Evolutionary conservation across 1,140 invertebrate species (phyloP), one percentile per base, ranked within the genome.

Genomic region (Dermatophagoides farinae): DNA sequence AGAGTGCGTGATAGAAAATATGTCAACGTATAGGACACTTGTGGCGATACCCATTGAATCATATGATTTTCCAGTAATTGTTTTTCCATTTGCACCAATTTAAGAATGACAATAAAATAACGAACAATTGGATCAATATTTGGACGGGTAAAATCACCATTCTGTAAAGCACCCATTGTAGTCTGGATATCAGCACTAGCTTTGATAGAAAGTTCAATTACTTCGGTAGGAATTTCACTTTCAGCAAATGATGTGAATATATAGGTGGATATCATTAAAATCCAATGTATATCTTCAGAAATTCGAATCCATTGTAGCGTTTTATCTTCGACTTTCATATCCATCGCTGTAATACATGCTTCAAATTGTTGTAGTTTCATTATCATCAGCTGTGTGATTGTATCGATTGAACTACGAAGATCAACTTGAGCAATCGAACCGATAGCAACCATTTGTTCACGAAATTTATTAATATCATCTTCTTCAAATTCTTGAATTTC

Each of bases 201-300:
- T 76, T 63, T 82, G 84, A 71, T 81, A 82, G 23, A 76, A 71
- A 40, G 20, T 1, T 44, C 23, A 68, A 84, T 82, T 51, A 91
- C 77, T 70, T 85, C 81, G 0, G 77, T 67, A 0, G 87, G 86
- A 64, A 83, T 73, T 8, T 82, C 77, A 4, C 78, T 79, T 70
- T 89, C 86, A 0, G 84, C 84, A 61, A 83, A 79, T 71, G 82
- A 78, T 47, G 80, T 79, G 50, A 86, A 69, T 1, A 83, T 73
- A 70, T 84, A 77, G 22, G 77, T 77, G 75, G 66, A 62, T 62
- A 70, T 80, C 61, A 92, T 76, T 5, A 90, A 70, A 20, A 86
- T 76, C 88, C 88, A 92, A 70, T 91, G 87, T 1, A 92, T 71
- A 74, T 92, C 87, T 74, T 92, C 87, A 70, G 72, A 69, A 23